phyloP scores from a whole-genome alignment of 2,113 vertebrate species.

The Sitta europaea region DNA sequence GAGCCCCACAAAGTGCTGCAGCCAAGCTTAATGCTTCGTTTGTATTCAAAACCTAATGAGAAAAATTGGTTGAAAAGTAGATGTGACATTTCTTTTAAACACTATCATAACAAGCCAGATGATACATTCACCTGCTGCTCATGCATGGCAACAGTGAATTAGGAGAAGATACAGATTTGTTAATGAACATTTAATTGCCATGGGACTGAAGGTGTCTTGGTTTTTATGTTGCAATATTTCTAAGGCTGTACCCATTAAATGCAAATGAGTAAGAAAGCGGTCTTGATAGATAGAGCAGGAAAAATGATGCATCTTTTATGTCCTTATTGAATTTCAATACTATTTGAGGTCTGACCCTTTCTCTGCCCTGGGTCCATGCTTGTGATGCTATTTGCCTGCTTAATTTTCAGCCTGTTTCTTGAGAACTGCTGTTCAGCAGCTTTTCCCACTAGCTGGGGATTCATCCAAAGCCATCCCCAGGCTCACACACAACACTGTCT shows the following conservation, averaged over 20 bases:
- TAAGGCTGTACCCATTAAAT: constrained; percentile 83
- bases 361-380: constrained; percentile 82
- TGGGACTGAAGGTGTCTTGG: constrained; percentile 75
- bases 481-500: neutral
- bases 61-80: constrained; percentile 64
- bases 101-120: constrained; percentile 75
- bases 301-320: constrained; percentile 74
- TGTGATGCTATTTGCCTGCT: constrained; percentile 83
- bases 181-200: constrained; percentile 86
- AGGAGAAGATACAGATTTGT: constrained; percentile 76
- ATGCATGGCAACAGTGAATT: constrained; percentile 81
- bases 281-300: constrained; percentile 82
- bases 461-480: neutral
- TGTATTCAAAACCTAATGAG: constrained; percentile 50
- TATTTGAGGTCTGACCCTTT: constrained; percentile 85
- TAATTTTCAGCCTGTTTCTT: constrained; percentile 87
- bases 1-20: constrained; percentile 20
- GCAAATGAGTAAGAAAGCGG: constrained; percentile 77
- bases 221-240: constrained; percentile 73
- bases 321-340: constrained; percentile 75
- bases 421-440: constrained; percentile 29
- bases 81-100: constrained; percentile 63
- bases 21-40: constrained; percentile 62
- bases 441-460: neutral
- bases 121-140: constrained; percentile 79